Evolutionary conservation across 92 coral and sea anemone species (phyloP).

Genomic region (Parazoanthus darwini): DNA sequence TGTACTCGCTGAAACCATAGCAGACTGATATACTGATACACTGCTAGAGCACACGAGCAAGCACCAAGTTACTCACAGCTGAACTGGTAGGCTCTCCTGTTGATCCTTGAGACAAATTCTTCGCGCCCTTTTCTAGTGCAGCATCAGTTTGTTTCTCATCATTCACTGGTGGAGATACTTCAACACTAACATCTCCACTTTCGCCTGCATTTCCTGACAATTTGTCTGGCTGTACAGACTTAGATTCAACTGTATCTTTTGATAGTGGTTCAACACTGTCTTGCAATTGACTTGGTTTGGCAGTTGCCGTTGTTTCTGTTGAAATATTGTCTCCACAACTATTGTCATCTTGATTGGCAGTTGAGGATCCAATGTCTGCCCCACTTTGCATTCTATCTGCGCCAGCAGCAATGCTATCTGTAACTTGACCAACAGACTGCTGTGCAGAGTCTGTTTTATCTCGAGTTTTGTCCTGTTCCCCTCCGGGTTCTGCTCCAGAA

Average conservation of each 20-base stretch:
- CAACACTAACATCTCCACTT: constrained; percentile 49
- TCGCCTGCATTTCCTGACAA: constrained; percentile 19
- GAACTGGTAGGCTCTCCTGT: constrained; percentile 21
- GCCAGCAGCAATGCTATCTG: neutral
- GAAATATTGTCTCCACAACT: neutral
- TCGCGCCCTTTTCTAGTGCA: neutral
- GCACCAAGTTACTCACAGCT: neutral
- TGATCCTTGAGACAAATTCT: constrained; percentile 19
- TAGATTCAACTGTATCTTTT: neutral
- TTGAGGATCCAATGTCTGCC: neutral
- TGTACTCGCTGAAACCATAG: too few species aligned
- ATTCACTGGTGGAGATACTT: constrained; percentile 74
- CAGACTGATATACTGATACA: too few species aligned
- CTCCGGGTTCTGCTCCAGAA: constrained; percentile 1
- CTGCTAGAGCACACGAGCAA: too few species aligned
- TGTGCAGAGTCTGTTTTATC: neutral
- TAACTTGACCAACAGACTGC: neutral
- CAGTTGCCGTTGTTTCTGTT: neutral
- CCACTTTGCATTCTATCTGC: constrained; percentile 19
- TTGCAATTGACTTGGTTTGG: neutral
- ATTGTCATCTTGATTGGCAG: constrained; percentile 10
- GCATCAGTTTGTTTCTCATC: constrained; percentile 36
- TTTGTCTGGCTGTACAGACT: neutral
- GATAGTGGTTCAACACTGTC: neutral
- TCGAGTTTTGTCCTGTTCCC: neutral